Conservation (phyloP, 2,888 invertebrate genomes). For the Eilema depressum region DNA sequence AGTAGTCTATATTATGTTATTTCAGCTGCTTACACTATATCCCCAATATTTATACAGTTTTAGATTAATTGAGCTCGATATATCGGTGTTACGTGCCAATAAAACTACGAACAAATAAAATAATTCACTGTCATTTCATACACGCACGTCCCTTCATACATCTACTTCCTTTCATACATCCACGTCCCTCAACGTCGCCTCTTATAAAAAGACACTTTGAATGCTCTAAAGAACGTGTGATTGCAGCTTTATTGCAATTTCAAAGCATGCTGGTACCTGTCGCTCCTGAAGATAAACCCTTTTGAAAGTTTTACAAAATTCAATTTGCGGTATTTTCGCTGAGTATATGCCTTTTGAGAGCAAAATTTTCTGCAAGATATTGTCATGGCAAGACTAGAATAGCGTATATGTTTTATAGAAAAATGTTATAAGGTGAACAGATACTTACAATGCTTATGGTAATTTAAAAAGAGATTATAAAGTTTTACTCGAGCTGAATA, state of each 20-base stretch:
- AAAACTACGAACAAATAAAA: not conserved
- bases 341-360: conserved; percentile 38
- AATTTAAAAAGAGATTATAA: not conserved
- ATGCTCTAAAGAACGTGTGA: conserved; percentile 72
- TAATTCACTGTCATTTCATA: not conserved
- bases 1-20: too few relatives aligned
- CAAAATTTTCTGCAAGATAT: conserved; percentile 17
- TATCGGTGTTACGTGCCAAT: too few relatives aligned
- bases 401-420: not conserved
- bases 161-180: conserved; percentile 26
- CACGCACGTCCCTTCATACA: conserved; percentile 14
- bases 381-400: not conserved
- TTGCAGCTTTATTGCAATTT: conserved; percentile 78
- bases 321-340: conserved; percentile 52
- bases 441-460: too few relatives aligned
- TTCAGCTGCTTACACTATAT: not conserved
- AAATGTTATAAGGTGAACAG: not conserved
- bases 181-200: conserved; percentile 38
- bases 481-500: not conserved
- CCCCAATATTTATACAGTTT: not conserved
- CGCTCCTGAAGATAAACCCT: conserved; percentile 51
- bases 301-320: conserved; percentile 58
- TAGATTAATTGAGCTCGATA: not conserved
- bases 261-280: conserved; percentile 56
- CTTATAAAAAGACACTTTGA: conserved; percentile 70